phyloP scores from a whole-genome alignment of 1,140 invertebrate genomes.

The Brachionus rubens region DNA sequence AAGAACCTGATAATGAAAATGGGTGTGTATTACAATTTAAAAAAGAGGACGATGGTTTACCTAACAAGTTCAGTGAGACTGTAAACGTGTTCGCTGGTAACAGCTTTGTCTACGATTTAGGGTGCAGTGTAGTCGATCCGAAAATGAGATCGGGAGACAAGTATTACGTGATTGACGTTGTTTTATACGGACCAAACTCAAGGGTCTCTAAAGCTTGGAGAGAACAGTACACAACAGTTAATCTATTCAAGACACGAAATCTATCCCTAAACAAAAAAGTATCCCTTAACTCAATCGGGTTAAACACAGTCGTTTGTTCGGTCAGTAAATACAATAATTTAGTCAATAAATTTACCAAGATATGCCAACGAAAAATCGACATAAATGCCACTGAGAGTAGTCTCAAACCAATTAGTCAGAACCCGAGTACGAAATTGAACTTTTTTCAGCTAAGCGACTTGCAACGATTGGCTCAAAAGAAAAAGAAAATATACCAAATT shows the following conservation, averaged over 20 bases:
- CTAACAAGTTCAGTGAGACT: not conserved
- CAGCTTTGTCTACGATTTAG: not conserved
- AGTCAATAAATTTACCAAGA: constrained; percentile 34
- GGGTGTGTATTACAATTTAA: constrained; percentile 8
- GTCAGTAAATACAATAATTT: constrained; percentile 42
- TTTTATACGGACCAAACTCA: constrained; percentile 27
- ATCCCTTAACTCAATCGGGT: not conserved
- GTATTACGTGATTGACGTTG: constrained; percentile 32
- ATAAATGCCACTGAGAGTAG: constrained; percentile 23
- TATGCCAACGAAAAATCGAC: constrained; percentile 24
- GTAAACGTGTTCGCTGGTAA: not conserved
- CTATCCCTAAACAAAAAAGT: constrained; percentile 24
- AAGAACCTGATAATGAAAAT: not conserved
- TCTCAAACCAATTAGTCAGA: not conserved
- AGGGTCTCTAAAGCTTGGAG: constrained; percentile 29
- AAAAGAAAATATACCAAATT: not conserved
- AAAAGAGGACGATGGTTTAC: not conserved
- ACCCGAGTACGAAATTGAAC: constrained; percentile 4
- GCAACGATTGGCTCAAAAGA: not conserved
- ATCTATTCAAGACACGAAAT: not conserved
- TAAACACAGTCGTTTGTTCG: constrained; percentile 9
- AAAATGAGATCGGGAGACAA: constrained; percentile 29
- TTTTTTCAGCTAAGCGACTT: not conserved
- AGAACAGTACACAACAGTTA: constrained; percentile 5
- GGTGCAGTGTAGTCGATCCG: not conserved